Conservation (phyloP, 2,113 vertebrate genomes). For the Malurus alboscapulatus region DNA sequence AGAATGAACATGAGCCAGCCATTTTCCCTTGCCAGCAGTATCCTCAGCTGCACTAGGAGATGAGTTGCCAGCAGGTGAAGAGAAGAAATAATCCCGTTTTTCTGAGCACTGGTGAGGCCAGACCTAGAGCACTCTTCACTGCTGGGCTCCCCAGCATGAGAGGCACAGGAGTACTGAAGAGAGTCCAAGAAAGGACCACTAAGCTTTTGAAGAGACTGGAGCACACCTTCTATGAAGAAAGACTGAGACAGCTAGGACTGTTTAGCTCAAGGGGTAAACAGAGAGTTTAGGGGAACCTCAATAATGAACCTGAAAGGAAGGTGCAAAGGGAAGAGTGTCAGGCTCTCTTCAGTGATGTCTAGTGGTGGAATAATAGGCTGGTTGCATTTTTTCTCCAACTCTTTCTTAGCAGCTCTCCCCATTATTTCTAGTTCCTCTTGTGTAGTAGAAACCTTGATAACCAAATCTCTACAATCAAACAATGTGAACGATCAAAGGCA, state of each 20-base stretch:
- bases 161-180: not conserved
- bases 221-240: not conserved
- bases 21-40: not conserved
- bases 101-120: not conserved
- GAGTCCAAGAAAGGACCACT: not conserved
- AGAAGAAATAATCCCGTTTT: rapidly evolving
- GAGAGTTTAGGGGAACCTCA: not conserved
- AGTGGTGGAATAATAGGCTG: not conserved
- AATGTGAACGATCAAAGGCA: not conserved
- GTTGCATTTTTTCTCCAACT: not conserved
- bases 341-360: not conserved
- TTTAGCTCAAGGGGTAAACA: not conserved
- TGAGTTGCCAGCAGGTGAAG: not conserved
- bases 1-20: not conserved
- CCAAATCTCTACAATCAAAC: not conserved
- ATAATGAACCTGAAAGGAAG: rapidly evolving
- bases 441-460: not conserved
- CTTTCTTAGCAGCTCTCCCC: not conserved
- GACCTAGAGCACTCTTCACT: not conserved
- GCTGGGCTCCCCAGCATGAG: not conserved
- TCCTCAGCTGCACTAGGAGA: not conserved
- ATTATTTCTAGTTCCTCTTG: not conserved
- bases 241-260: not conserved
- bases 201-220: not conserved
- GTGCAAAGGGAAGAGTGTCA: not conserved